These are phyloP conservation scores for Cranoglanis bouderius DNA, from an alignment of 2,113 vertebrate genomes.

Conservation along the genomic window DNA sequence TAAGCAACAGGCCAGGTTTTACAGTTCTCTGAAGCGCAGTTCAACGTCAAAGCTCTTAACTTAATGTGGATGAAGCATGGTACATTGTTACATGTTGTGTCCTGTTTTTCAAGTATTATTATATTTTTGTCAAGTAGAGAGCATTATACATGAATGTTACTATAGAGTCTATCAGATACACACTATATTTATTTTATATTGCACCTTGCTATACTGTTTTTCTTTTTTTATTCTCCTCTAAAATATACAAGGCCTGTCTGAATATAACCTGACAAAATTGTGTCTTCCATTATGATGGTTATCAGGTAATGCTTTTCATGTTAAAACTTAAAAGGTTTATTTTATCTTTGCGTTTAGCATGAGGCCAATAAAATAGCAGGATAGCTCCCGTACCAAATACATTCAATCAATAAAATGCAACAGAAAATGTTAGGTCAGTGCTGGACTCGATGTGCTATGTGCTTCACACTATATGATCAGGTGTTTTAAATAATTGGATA, in stretches of 20 bases:
- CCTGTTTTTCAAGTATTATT: slow-evolving; percentile 58
- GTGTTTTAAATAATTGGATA: not conserved
- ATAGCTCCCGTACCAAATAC: not conserved
- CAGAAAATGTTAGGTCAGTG: not conserved
- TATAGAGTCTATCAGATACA: slow-evolving; percentile 63
- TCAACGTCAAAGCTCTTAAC: slow-evolving; percentile 52
- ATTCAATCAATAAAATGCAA: not conserved
- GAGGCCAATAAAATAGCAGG: not conserved
- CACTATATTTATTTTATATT: slow-evolving; percentile 72
- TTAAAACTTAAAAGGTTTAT: not conserved
- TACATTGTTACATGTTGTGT: slow-evolving; percentile 75
- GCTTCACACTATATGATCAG: not conserved
- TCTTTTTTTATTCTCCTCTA: slow-evolving; percentile 49
- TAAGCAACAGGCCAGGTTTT: slow-evolving; percentile 39
- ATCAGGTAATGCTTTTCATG: slow-evolving; percentile 38
- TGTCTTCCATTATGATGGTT: slow-evolving; percentile 60
- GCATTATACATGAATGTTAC: slow-evolving; percentile 64
- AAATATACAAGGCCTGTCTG: slow-evolving; percentile 49
- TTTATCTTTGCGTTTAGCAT: not conserved
- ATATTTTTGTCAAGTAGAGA: slow-evolving; percentile 55
- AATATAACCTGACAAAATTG: slow-evolving; percentile 49
- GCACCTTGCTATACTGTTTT: slow-evolving; percentile 65
- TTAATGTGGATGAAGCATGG: slow-evolving; percentile 59
- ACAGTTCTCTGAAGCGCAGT: slow-evolving; percentile 49
- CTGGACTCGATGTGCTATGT: not conserved